Base-by-base conservation (phyloP, 2,113 vertebrate genomes). In the Fulica atra region DNA sequence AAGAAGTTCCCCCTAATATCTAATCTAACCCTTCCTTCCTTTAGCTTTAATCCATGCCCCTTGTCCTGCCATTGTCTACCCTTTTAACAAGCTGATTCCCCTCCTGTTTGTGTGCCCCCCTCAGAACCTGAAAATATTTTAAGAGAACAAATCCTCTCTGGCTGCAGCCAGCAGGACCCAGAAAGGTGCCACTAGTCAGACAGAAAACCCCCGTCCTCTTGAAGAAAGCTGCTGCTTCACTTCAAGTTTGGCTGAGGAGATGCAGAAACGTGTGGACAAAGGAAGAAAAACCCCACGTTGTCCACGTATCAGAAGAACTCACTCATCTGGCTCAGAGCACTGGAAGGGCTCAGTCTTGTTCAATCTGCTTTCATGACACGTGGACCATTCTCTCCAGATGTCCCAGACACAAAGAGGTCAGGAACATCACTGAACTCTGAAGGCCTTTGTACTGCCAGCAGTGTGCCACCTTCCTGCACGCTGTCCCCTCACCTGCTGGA, bases 391-490 rank as follows among this genome's bases (percentile, higher is more conserved):
- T 13, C 36, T 91, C 14, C 84, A 79, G 60, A 15, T 23, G 42
- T 70, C 33, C 68, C 72, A 59, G 35, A 46, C 28, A n/a, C 38
- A 53, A 8, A 17, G 13, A 53, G 40, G 29, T 2, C 17, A 23
- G 68, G 54, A 71, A 31, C 54, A 44, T 10, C 72, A 35, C 50
- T 26, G 11, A 24, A 61, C 33, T 6, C 26, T n/a, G n/a, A 60
- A 71, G 31, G 59, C n/a, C 25, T 70, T 20, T n/a, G 26, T 70
- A 2, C 38, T 46, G 73, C n/a, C 85, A 36, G 33, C 80, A 24
- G 0, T 2, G 8, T 61, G 38, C 29, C 64, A 26, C 10, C 17
- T 24, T 76, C 33, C 65, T 61, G 48, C 0, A 1, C 7, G 0
- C 26, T 40, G 48, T 38, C 23, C 56, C 68, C 28, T 77, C 68